phyloP scores from a whole-genome alignment of 2,888 invertebrate species.

The Orthonevra nobilis region DNA sequence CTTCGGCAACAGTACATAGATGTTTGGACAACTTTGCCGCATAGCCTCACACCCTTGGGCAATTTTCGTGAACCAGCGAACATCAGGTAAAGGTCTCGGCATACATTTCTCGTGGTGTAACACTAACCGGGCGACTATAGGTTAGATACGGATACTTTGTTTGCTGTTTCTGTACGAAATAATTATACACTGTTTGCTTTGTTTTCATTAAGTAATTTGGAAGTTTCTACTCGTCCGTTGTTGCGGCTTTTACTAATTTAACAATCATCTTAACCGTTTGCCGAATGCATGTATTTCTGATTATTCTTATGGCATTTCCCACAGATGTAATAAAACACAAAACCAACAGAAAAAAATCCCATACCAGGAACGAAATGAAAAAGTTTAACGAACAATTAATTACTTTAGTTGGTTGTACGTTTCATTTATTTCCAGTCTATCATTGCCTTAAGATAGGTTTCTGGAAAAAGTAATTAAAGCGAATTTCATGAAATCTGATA shows the following conservation, averaged over 20 bases:
- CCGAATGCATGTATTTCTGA: conserved; percentile 48
- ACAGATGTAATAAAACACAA: conserved; percentile 38
- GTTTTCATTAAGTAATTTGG: conserved; percentile 61
- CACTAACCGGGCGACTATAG: conserved; percentile 26
- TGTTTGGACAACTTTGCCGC: conserved; percentile 14
- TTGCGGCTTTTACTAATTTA: conserved; percentile 42
- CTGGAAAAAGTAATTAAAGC: conserved; percentile 28
- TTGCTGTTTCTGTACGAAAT: conserved; percentile 25
- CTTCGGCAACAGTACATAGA: neutral
- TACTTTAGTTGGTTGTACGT: conserved; percentile 52
- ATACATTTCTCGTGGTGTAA: conserved; percentile 30
- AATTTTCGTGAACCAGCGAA: conserved; percentile 18
- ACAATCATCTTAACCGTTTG: conserved; percentile 45
- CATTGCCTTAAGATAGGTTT: conserved; percentile 33
- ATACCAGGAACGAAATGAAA: conserved; percentile 44
- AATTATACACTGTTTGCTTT: conserved; percentile 47
- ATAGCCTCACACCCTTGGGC: conserved; percentile 35
- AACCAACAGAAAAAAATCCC: too few relatives aligned
- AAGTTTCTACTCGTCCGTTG: conserved; percentile 37
- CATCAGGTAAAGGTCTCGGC: conserved; percentile 37
- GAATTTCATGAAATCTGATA: conserved; percentile 2
- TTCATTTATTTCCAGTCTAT: neutral
- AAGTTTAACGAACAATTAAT: conserved; percentile 69
- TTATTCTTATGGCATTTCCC: conserved; percentile 45
- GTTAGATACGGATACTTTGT: conserved; percentile 14